A percentile compares a stretch with the other conserved stretches of the same genome.
These are phyloP conservation scores for Phyllotreta striolata DNA, from an alignment of 2,888 invertebrate genomes.

Conservation along the genomic window DNA sequence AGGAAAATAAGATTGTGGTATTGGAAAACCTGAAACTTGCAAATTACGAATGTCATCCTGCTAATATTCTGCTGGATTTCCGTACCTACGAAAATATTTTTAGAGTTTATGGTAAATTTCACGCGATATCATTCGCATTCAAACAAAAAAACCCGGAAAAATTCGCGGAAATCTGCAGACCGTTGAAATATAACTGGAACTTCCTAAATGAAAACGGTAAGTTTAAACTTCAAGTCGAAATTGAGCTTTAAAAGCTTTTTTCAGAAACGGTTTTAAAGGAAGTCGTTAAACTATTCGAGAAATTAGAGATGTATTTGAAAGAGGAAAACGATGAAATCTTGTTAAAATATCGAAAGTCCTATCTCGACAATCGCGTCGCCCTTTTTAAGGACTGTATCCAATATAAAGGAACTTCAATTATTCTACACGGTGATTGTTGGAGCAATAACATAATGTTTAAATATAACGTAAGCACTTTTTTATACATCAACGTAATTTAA, in stretches of 20 bases:
- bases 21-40: constrained; percentile 40
- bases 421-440: constrained; percentile 50
- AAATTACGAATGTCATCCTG: constrained; percentile 33
- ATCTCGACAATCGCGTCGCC: not conserved
- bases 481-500: too few species aligned
- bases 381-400: not conserved
- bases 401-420: constrained; percentile 33
- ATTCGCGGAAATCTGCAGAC: constrained; percentile 17
- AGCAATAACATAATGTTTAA: constrained; percentile 46
- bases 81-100: constrained; percentile 22
- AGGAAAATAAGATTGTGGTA: constrained; percentile 36
- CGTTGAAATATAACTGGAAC: constrained; percentile 13
- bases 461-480: constrained; percentile 13
- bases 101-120: constrained; percentile 32
- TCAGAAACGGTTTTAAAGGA: not conserved
- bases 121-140: constrained; percentile 43
- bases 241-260: constrained; percentile 1
- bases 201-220: not conserved
- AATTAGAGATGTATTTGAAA: too few species aligned
- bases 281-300: too few species aligned
- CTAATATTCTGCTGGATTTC: not conserved
- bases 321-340: too few species aligned
- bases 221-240: too few species aligned
- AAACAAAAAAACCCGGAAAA: constrained; percentile 13
- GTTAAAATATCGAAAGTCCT: not conserved